Conservation (phyloP, 1,140 invertebrate genomes). For the Drosophila bocki region DNA sequence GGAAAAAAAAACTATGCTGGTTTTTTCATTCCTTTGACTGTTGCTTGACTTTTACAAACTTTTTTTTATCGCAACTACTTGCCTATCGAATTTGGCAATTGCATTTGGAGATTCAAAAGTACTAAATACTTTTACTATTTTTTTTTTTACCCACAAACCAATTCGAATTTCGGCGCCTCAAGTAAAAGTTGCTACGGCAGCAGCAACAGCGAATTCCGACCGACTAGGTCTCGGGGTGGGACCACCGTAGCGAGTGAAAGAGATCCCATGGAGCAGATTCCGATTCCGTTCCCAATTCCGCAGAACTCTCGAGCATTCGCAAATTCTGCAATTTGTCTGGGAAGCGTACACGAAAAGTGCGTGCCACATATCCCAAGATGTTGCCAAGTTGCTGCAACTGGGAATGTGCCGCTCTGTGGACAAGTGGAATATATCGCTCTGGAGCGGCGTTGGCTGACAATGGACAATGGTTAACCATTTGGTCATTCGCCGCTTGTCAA, state of each 20-base stretch:
- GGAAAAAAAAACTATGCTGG: not conserved
- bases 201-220: slow-evolving; percentile 13
- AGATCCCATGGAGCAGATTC: slow-evolving; percentile 66
- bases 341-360: slow-evolving; percentile 80
- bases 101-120: slow-evolving; percentile 13
- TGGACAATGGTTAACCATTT: slow-evolving; percentile 52
- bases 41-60: not conserved
- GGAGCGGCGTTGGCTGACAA: slow-evolving; percentile 19
- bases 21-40: not conserved
- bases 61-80: not conserved
- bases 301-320: slow-evolving; percentile 75
- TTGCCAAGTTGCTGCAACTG: slow-evolving; percentile 25
- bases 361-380: slow-evolving; percentile 54
- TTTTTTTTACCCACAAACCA: slow-evolving; percentile 20
- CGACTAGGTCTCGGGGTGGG: slow-evolving; percentile 21
- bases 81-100: slow-evolving; percentile 1
- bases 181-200: slow-evolving; percentile 37
- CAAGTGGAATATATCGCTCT: slow-evolving; percentile 33
- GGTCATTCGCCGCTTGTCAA: slow-evolving; percentile 76
- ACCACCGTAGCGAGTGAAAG: slow-evolving; percentile 20
- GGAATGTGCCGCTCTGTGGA: slow-evolving; percentile 21
- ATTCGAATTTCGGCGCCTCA: slow-evolving; percentile 53
- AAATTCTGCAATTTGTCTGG: slow-evolving; percentile 79
- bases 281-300: slow-evolving; percentile 56
- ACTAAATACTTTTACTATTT: slow-evolving; percentile 33